Evolutionary conservation across 2,888 invertebrate species (phyloP), one percentile per base, ranked within the genome.

Genomic region (Leptinotarsa juncta): DNA sequence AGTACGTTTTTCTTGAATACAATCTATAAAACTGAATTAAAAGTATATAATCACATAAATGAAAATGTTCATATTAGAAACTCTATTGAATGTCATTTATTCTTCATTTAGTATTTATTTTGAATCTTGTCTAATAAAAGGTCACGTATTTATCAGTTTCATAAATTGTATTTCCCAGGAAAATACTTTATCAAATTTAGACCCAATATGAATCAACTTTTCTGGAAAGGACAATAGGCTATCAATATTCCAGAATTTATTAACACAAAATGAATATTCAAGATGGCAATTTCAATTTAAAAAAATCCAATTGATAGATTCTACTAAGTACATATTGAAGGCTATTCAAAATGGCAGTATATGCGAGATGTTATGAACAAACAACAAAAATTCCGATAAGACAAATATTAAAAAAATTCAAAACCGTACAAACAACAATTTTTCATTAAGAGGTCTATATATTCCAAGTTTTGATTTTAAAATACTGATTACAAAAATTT

Each of bases 361-460:
- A n/a, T 62, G 32, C 42, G n/a, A 62, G 32, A 62, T 62, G 26
- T 62, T 32, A 62, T 32, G 26, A 57, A 62, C 42, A 62, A 62
- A 62, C 42, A 15, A 32, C 26, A 26, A 62, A 62, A 62, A 62
- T 32, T 32, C 42, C 62, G 14, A 32, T 62, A 62, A 57, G 10
- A 62, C 62, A 60, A 20, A 60, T 62, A 32, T 49, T 62, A 23
- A 65, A 71, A 65, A 71, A 65, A 66, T 49, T 51, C 18, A 69
- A 72, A 72, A 49, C 62, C 62, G 68, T 50, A 67, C n/a, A 67
- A 26, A 67, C 60, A 62, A 62, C 62, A 32, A 20, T 23, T 23
- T 57, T 20, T 57, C 57, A 10, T 42, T 42, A 57, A 20, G 23
- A 23, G 57, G 23, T 57, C 57, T 57, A 57, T 23, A 20, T 57